phyloP scores from a whole-genome alignment of 2,113 vertebrate species.

The Gnathochromis pfefferi region DNA sequence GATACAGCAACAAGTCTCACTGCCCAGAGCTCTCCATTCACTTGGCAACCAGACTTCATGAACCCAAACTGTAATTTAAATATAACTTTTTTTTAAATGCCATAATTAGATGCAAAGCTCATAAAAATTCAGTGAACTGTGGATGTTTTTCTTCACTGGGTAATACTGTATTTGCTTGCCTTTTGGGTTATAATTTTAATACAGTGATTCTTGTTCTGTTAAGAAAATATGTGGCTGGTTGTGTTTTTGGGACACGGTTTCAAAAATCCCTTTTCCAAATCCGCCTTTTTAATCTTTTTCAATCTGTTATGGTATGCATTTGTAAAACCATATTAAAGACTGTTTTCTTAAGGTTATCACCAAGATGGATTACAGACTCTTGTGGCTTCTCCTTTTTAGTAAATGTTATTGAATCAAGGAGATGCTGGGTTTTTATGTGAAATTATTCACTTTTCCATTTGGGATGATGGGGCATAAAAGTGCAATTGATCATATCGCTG shows the following conservation, averaged over 20 bases:
- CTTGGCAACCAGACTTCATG: constrained; percentile 29
- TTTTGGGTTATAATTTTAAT: not conserved
- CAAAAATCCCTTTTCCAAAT: not conserved
- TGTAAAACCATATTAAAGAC: not conserved
- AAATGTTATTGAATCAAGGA: not conserved
- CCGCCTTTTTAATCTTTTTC: not conserved
- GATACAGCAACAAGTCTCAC: constrained; percentile 43
- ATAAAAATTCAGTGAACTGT: constrained; percentile 4
- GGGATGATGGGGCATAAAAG: not conserved
- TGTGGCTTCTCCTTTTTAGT: not conserved
- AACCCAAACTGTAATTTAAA: constrained; percentile 21
- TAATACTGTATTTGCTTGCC: not conserved
- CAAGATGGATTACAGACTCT: not conserved
- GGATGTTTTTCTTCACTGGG: constrained; percentile 4
- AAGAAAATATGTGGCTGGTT: not conserved
- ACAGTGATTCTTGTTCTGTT: not conserved
- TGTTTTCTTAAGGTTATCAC: not conserved
- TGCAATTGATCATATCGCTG: not conserved
- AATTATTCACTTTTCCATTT: not conserved
- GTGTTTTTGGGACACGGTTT: not conserved
- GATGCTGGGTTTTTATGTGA: not conserved
- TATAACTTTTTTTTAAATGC: not conserved
- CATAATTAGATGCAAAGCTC: constrained; percentile 15
- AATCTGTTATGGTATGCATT: not conserved
- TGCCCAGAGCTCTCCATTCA: not conserved